Evolutionary conservation across 2,797 vertebrate species (phyloP), one percentile per base, ranked within the genome.

Genomic region (Syngnathus rostellatus): DNA sequence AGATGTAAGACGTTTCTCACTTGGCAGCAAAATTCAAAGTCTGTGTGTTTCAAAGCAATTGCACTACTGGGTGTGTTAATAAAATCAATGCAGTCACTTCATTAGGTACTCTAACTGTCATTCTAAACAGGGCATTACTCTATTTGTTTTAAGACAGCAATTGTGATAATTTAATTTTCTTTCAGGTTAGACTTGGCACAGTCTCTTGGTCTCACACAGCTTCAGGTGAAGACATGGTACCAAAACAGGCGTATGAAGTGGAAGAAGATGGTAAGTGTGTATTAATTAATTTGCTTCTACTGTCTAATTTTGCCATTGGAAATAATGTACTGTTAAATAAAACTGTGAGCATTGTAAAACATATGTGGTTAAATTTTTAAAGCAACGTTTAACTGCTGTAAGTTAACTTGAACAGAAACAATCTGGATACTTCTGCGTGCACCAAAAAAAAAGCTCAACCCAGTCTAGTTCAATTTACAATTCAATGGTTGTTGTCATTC

Each of bases 161-260:
- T 21, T 14, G 21, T 40, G 39, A 62, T 41, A 1, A 14, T n/a
- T 62, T 3, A 6, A 17, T 65, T 61, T 1, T 48, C 71, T 60
- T 65, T 16, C 81, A 99, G 97, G 86, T 89, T 99, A 65, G 97
- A 99, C 84, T 85, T 99, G 78, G 97, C 97, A 23, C 97, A 99
- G 65, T 94, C 95, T 0, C 86, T 99, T 62, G 97, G 97, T n/a
- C 92, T 99, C 76, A 98, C 97, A 45, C 97, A 99, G 81, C 94
- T 99, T 43, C 97, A 99, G 85, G 97, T 99, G 81, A 99, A 99
- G 91, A 99, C 97, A 0, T 99, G 97, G 97, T 99, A 99, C 89
- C 97, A 99, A 86, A 99, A 99, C 88, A 94, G 96, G 39, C 93
- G 97, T 54, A 99, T 99, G 97, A 99, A 99, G 83, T 99, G 97